These are phyloP conservation scores for Peromyscus californicus DNA, from an alignment of 2,113 vertebrate species.

Conservation along the genomic window DNA sequence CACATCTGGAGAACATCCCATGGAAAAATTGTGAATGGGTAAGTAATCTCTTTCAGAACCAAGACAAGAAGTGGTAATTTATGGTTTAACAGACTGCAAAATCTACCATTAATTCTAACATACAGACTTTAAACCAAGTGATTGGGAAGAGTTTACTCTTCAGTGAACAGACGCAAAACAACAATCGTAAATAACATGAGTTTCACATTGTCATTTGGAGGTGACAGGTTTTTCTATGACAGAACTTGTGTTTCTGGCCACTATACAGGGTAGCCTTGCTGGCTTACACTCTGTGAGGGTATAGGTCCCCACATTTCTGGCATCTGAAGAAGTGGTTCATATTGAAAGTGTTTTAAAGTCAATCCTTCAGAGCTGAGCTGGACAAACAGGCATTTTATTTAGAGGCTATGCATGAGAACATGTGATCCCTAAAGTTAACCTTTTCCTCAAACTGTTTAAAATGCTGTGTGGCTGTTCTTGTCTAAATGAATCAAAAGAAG, in stretches of 20 bases:
- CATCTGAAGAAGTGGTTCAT: conserved; percentile 83
- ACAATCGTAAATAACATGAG: background rate
- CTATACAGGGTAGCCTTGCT: conserved; percentile 65
- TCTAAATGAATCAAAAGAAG: conserved; percentile 89
- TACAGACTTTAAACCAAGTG: conserved; percentile 76
- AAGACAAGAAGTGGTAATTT: conserved; percentile 88
- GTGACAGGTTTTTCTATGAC: background rate
- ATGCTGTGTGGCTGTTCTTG: conserved; percentile 89
- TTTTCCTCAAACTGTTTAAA: conserved; percentile 89
- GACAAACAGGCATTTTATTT: conserved; percentile 85
- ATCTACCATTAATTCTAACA: conserved; percentile 83
- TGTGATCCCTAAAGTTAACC: conserved; percentile 87
- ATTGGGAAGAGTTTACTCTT: conserved; percentile 7
- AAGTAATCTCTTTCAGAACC: conserved; percentile 89
- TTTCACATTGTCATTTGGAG: conserved; percentile 19
- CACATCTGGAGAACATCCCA: conserved; percentile 91
- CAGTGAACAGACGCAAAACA: conserved; percentile 60
- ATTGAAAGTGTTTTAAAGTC: conserved; percentile 87
- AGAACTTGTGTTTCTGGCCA: conserved; percentile 62
- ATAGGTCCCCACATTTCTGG: conserved; percentile 81
- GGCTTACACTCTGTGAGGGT: conserved; percentile 42
- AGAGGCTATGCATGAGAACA: conserved; percentile 86
- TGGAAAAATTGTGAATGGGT: conserved; percentile 87
- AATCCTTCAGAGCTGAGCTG: conserved; percentile 80
- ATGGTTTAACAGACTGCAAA: conserved; percentile 84